Evolutionary conservation across 2,113 vertebrate species (phyloP).

Genomic region (Myotis yumanensis): DNA sequence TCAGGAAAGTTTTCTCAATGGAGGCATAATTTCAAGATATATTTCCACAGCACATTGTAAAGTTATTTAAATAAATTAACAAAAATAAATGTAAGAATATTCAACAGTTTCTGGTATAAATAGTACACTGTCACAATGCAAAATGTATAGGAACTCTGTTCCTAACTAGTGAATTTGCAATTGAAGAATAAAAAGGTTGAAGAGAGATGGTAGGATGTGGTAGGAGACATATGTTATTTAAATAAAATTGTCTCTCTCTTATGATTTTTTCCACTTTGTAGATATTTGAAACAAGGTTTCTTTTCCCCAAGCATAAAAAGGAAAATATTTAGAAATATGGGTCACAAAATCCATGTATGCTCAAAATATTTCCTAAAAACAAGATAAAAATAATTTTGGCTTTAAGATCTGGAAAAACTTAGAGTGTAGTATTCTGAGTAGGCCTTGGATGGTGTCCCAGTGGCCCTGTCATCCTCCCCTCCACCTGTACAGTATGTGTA

Average conservation of each 20-base stretch:
- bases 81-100: not conserved
- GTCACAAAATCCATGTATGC: constrained; percentile 41
- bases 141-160: not conserved
- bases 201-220: not conserved
- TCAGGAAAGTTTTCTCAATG: not conserved
- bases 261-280: not conserved
- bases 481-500: constrained; percentile 8
- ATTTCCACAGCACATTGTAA: not conserved
- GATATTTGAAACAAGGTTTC: not conserved
- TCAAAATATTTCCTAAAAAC: constrained; percentile 34
- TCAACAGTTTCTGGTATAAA: not conserved
- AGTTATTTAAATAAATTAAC: not conserved
- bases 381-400: constrained; percentile 32
- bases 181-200: not conserved
- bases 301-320: not conserved
- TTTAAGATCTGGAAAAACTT: not conserved
- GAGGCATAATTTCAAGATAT: not conserved
- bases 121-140: not conserved
- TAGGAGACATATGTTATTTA: not conserved
- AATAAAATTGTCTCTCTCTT: not conserved
- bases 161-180: not conserved
- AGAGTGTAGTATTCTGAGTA: not conserved
- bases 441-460: not conserved
- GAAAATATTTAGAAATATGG: constrained; percentile 53
- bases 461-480: not conserved